Evolutionary conservation across 2,888 invertebrate species (phyloP), one percentile per base, ranked within the genome.

Genomic region (Hemaris fuciformis): DNA sequence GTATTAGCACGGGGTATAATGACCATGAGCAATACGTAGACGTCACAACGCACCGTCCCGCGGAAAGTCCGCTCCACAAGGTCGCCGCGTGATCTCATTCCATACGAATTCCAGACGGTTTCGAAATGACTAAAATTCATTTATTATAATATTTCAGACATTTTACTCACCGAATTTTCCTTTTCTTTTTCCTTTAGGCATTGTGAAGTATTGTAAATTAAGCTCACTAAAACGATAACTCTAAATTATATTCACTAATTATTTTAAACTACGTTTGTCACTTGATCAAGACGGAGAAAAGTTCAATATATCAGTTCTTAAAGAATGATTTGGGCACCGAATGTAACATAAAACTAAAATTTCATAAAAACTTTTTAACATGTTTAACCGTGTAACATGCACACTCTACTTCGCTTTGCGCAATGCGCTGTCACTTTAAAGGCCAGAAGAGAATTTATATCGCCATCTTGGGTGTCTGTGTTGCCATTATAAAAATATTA

Each of bases 211-310:
- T 70, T 68, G 71, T 69, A 75, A 81, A 79, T 67, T 69, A 77
- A 79, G 68, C 77, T 74, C 71, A 93, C 91, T 91, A 76, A 38
- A 73, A 82, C 64, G 68, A 93, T 93, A 90, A 91, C 27, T 53
- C 31, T 53, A 88, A 87, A 92, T 73, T 93, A 93, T 94, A 94
- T 88, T 89, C 89, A 90, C 91, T 91, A 91, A 74, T 77, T 83
- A 85, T 78, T 86, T 86, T 81, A 67, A 63, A 76, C 91, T 91
- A 91, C 72, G 75, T 77, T 84, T 87, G 81, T 79, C 90, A 89
- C 91, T 88, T 93, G 94, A 96, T 96, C 96, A 96, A 95, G 96
- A 96, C 87, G 95, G 95, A 93, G 95, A 94, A 95, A 94, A 94
- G 94, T 95, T 95, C 84, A 93, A 91, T 94, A 94, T 94, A 93